Base-by-base conservation (phyloP, 2,113 vertebrate genomes). In the Silurus glanis region DNA sequence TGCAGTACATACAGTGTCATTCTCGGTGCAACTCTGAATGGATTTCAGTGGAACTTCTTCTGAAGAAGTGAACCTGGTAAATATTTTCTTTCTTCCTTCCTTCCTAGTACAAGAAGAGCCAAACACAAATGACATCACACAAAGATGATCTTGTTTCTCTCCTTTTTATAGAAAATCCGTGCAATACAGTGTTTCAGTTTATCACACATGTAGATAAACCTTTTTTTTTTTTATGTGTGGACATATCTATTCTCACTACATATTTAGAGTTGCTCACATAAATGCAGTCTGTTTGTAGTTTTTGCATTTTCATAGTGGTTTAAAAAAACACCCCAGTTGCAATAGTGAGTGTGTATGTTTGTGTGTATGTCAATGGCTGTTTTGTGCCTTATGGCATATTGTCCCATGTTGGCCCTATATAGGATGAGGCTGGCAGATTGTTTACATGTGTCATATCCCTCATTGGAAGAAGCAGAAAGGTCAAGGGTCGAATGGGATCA, bases 161-260 rank as follows among this genome's bases (percentile, higher is more conserved):
- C 37, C 8, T 55, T 28, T 28, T 25, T 56, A 92, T 95, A 95
- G 94, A 95, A 95, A 95, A 85, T 92, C 94, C 94, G 94, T 95
- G 94, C 94, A 95, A 94, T 95, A 95, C 95, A 95, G 94, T 94
- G 93, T 95, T 94, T 92, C 84, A 93, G 93, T 94, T 94, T 94
- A 94, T 95, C 94, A 94, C 93, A 95, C 94, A 95, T 94, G 93
- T 93, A 93, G 94, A 95, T 95, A 94, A 95, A 95, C 93, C 93
- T 93, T 93, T 90, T 86, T 94, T 86, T 92, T 93, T 45, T 58
- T 94, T 92, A 93, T 90, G 88, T 94, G 83, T 86, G 69, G 49
- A 82, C 86, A 93, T 92, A 92, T 91, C 93, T 94, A 95, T 93
- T 94, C 90, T 94, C 92, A 95, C 94, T 94, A 95, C 93, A 92